Percentiles rank a stretch among this genome's conserved stretches.
These are phyloP conservation scores for Andrena chrysosceles DNA, from an alignment of 2,888 invertebrate genomes.

Conservation along the genomic window DNA sequence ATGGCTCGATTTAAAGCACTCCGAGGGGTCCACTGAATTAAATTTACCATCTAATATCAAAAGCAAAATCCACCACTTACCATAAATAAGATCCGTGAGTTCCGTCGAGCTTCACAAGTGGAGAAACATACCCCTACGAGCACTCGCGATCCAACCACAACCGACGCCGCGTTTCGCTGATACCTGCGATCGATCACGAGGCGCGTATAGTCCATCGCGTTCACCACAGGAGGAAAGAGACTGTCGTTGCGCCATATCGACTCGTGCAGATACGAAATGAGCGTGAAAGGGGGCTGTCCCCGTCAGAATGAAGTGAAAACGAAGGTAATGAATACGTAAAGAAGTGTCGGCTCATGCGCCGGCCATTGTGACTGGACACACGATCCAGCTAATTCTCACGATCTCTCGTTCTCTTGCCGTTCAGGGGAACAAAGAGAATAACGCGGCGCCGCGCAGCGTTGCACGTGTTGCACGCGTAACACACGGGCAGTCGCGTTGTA, in stretches of 20 bases:
- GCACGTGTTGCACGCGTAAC: slow-evolving; percentile 31
- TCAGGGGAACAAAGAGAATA: slow-evolving; percentile 52
- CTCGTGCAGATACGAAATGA: slow-evolving; percentile 1
- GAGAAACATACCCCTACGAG: background rate
- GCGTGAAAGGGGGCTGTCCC: background rate
- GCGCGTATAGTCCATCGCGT: background rate
- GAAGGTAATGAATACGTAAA: slow-evolving; percentile 26
- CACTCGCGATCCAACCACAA: background rate
- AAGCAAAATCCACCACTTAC: background rate
- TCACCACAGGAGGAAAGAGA: background rate
- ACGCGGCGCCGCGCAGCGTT: slow-evolving; percentile 11
- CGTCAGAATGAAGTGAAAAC: background rate
- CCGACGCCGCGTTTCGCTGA: background rate
- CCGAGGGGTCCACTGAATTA: too few species aligned
- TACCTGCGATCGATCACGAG: background rate
- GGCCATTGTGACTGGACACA: slow-evolving; percentile 28
- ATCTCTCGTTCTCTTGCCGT: slow-evolving; percentile 51
- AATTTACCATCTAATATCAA: too few species aligned
- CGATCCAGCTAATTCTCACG: slow-evolving; percentile 63
- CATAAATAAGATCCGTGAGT: background rate
- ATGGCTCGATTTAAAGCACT: too few species aligned
- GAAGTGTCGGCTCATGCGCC: slow-evolving; percentile 8
- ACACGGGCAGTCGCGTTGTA: slow-evolving; percentile 52
- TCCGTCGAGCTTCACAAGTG: background rate
- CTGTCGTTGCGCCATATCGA: slow-evolving; percentile 1